Evolutionary conservation across 1,140 invertebrate genomes (phyloP).

Genomic region (Drosophila insularis): DNA sequence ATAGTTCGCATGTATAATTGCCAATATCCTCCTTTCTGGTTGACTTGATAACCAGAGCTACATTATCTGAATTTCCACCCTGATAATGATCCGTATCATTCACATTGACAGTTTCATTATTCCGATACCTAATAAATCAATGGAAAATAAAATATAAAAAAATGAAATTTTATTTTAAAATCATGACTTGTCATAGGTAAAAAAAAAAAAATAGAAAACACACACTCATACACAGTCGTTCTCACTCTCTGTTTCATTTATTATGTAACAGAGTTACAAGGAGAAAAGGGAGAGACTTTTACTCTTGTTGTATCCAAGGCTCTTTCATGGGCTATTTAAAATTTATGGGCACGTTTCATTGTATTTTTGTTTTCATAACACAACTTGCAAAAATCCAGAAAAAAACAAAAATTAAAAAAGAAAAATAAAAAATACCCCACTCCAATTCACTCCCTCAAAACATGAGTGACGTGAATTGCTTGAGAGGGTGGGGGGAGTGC

Average conservation of each 20-base stretch:
- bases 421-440: not conserved
- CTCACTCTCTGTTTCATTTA: conserved; percentile 32
- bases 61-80: conserved; percentile 88
- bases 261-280: conserved; percentile 23
- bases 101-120: conserved; percentile 87
- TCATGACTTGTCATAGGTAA: conserved; percentile 4
- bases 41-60: conserved; percentile 89
- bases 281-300: not conserved
- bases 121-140: conserved; percentile 86
- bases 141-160: conserved; percentile 29
- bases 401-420: too few species aligned
- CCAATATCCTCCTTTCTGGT: conserved; percentile 90
- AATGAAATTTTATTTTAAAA: conserved; percentile 12
- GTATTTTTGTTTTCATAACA: conserved; percentile 58
- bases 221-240: not conserved
- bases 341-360: conserved; percentile 56
- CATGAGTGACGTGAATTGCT: conserved; percentile 2
- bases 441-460: not conserved
- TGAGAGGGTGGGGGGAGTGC: not conserved
- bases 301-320: conserved; percentile 1
- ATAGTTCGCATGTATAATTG: conserved; percentile 90
- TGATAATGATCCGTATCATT: conserved; percentile 87
- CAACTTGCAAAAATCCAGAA: conserved; percentile 26
- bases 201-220: not conserved
- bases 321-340: conserved; percentile 48